Base-by-base conservation (phyloP, 2,888 invertebrate species). In the Saturnia japonica region DNA sequence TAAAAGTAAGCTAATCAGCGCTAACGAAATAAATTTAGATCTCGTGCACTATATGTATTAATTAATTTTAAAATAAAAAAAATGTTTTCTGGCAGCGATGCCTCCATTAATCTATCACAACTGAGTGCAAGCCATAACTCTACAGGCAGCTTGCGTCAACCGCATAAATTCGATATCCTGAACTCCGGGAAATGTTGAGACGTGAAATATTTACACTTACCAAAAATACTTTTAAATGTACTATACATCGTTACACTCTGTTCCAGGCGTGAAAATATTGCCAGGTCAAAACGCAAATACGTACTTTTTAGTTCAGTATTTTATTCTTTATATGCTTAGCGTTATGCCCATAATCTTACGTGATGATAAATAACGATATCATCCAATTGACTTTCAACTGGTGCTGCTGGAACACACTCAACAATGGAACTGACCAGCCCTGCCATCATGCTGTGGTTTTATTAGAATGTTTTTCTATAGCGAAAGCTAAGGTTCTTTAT, bases 71-170 rank as follows among this genome's bases (percentile, higher is more conserved):
- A 12, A 25, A 60, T 25, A 60, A 25, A 60, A n/a, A 60, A 60
- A 4, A 25, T 60, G 25, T 14, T 11, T 14, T 6, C 28, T 60
- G 57, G 25, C 14, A 60, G 28, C 1, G 57, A 60, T 60, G 28
- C 57, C 2, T 28, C 57, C 57, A 60, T 60, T 60, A 60, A 60
- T 60, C 57, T 28, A 60, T 28, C 57, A 60, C 14, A 28, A 28
- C 57, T 25, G 57, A 28, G 14, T 28, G 57, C 57, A 60, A 60
- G 57, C 57, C 57, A 28, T 60, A 60, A 60, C 57, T 60, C 57
- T 12, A 14, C 57, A 14, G 57, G 57, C 28, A 14, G 11, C 22
- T 25, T 14, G 12, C 14, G 57, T 60, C 57, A 60, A 60, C 57
- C 57, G 57, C 57, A 60, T 60, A 28, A 60, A 28, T 60, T 60